These are phyloP conservation scores for Cyrtonyx montezumae DNA, from an alignment of 2,113 vertebrate species.

Conservation along the genomic window DNA sequence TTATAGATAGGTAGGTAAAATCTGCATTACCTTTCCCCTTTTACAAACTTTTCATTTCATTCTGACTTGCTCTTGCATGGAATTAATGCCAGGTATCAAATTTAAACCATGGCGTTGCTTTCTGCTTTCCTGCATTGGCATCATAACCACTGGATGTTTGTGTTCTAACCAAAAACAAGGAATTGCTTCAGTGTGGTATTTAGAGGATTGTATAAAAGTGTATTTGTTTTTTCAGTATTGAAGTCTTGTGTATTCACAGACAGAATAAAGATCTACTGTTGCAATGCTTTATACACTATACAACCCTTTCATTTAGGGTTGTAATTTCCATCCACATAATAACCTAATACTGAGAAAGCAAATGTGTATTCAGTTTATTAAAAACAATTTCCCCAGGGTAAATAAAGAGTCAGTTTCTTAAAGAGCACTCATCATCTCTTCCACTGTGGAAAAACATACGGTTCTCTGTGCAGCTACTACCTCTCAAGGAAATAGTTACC, in stretches of 20 bases:
- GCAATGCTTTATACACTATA: slow-evolving; percentile 7
- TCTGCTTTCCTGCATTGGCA: background rate
- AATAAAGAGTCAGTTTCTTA: slow-evolving; percentile 28
- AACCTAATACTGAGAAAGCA: background rate
- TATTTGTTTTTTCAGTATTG: slow-evolving; percentile 5
- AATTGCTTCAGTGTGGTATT: background rate
- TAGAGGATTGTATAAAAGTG: slow-evolving; percentile 14
- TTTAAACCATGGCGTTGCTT: background rate
- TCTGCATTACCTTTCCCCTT: background rate
- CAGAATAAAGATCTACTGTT: slow-evolving; percentile 40
- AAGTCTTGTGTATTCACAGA: background rate
- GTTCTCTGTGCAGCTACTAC: background rate
- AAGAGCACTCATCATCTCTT: background rate
- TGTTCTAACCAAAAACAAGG: background rate
- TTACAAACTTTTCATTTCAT: background rate
- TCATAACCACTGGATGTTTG: background rate
- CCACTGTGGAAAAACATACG: background rate
- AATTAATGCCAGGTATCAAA: background rate
- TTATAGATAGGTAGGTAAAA: background rate
- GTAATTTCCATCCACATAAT: slow-evolving; percentile 25
- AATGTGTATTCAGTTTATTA: slow-evolving; percentile 36
- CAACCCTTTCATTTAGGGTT: slow-evolving; percentile 18
- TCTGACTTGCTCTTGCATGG: background rate
- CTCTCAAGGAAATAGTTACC: background rate
- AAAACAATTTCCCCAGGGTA: background rate